Base-by-base conservation (phyloP, 2,888 invertebrate species). In the Leptogaster cylindrica region DNA sequence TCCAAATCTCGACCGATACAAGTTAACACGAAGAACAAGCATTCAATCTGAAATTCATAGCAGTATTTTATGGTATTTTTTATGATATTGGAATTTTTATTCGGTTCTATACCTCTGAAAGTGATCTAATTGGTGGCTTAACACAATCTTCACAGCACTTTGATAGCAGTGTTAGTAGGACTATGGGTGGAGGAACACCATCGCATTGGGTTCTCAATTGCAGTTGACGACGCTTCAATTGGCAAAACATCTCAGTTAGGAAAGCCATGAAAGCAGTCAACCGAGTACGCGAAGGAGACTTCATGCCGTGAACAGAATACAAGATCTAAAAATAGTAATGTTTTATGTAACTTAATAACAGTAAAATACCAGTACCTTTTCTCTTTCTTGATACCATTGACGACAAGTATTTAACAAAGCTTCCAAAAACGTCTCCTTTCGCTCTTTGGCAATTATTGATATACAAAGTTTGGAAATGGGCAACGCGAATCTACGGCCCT, bases 131-230 rank as follows among this genome's bases (percentile, higher is more conserved):
- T 4, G 92, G 91, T 72, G 92, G 89, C 73, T 89, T 88, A 73
- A 94, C 88, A 81, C 93, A 93, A 77, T 92, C 91, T 81, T 92
- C 90, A 79, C 94, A 95, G 81, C 93, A 94, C 82, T 93, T 93
- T 78, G 90, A 90, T 75, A 95, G 85, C 74, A 95, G 85, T 66
- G 92, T 89, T 68, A 94, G 86, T 75, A 95, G 83, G 72, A 92
- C 89, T 74, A 91, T 83, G 1, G 90, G 89, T 1, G 89, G 89
- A 16, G 87, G 86, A 58, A 86, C 84, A 50, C 86, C 85, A 76
- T 83, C 81, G 80, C 84, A 83, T 81, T 84, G 79, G 76, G 81
- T 76, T 76, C 82, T 75, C 81, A 84, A 71, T 79, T 85, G 82
- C 79, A 86, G 79, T 82, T 88, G 82, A 78, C 86, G 79, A 78